Percentiles rank a stretch among this genome's conserved stretches.
Conservation (phyloP, 2,797 vertebrate genomes). For the Gobionotothen gibberifrons region DNA sequence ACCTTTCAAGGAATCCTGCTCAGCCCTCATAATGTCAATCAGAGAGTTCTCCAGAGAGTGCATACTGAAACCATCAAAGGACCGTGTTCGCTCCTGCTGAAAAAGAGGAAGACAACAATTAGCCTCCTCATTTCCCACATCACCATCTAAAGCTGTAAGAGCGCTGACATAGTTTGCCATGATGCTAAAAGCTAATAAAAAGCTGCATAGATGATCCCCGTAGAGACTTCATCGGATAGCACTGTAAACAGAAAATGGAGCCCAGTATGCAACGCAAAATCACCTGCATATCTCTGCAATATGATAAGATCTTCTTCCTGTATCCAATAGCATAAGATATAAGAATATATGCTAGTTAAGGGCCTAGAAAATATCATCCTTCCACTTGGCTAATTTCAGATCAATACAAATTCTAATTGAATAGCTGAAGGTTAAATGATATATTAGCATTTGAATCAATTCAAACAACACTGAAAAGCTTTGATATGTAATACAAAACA, state of each 20-base stretch:
- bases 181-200: constrained; percentile 41
- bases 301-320: not conserved
- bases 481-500: constrained; percentile 11
- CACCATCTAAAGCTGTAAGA: constrained; percentile 33
- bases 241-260: constrained; percentile 51
- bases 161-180: constrained; percentile 35
- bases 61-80: constrained; percentile 96
- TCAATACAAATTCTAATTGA: constrained; percentile 10
- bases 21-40: constrained; percentile 99
- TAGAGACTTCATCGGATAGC: constrained; percentile 24
- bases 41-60: constrained; percentile 99
- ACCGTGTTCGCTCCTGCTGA: constrained; percentile 95
- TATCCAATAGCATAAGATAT: not conserved
- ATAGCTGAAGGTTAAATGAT: not conserved
- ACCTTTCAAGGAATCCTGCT: constrained; percentile 99
- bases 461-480: constrained; percentile 1
- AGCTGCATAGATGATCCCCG: constrained; percentile 21
- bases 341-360: not conserved
- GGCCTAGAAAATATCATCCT: not conserved
- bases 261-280: constrained; percentile 3
- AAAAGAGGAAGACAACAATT: constrained; percentile 77
- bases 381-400: constrained; percentile 1
- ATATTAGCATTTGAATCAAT: not conserved
- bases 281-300: constrained; percentile 15
- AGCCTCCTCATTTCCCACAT: constrained; percentile 47